phyloP scores from a whole-genome alignment of 2,888 invertebrate genomes.

The Phaonia tiefii region DNA sequence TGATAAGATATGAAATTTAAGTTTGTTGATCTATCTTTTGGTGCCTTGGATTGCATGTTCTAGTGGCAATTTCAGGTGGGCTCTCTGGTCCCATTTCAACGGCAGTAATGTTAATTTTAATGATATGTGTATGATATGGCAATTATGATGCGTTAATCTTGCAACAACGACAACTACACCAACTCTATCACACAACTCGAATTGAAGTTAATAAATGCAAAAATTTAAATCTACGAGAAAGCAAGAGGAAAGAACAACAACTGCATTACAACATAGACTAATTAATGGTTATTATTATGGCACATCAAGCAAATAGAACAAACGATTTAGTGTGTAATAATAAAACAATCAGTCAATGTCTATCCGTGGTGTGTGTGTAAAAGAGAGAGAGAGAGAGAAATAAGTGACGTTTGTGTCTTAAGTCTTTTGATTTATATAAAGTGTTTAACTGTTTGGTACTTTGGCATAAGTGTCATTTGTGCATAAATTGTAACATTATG shows the following conservation, averaged over 20 bases:
- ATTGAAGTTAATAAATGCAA: not conserved
- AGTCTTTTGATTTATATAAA: slow-evolving; percentile 8
- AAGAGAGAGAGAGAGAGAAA: not conserved
- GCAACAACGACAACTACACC: slow-evolving; percentile 24
- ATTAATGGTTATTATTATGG: slow-evolving; percentile 36
- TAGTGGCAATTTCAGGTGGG: slow-evolving; percentile 67
- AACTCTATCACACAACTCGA: not conserved
- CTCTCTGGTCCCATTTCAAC: slow-evolving; percentile 60
- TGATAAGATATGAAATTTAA: slow-evolving; percentile 65
- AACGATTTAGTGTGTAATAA: not conserved
- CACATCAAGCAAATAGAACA: not conserved
- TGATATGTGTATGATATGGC: slow-evolving; percentile 65
- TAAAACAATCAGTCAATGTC: slow-evolving; percentile 30
- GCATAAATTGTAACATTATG: too few species aligned
- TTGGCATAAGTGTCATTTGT: too few species aligned
- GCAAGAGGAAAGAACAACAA: not conserved
- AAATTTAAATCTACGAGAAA: not conserved
- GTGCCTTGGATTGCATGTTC: slow-evolving; percentile 66
- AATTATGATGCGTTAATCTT: slow-evolving; percentile 67
- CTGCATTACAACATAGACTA: slow-evolving; percentile 19
- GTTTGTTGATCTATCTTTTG: slow-evolving; percentile 65
- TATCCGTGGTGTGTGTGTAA: not conserved
- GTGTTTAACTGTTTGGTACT: too few species aligned
- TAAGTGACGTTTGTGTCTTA: slow-evolving; percentile 3
- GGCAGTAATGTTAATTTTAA: slow-evolving; percentile 66